A percentile compares a stretch with the other conserved stretches of the same genome.
phyloP scores from a whole-genome alignment of 2,888 invertebrate species.

The Leptura quadrifasciata region DNA sequence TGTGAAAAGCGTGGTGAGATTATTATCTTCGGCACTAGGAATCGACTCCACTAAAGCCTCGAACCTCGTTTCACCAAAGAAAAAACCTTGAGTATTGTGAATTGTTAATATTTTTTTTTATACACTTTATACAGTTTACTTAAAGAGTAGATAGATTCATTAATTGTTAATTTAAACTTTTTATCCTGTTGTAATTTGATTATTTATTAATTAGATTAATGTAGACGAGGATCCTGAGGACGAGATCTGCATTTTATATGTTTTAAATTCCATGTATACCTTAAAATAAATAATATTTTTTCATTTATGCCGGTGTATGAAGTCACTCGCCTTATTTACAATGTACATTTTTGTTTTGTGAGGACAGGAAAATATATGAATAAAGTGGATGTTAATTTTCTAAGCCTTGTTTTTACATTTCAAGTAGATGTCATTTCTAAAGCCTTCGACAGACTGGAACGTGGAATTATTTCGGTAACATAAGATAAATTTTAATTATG shows the following conservation, averaged over 20 bases:
- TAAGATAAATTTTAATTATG: no score
- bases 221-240: not conserved
- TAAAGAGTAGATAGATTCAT: conserved; percentile 35
- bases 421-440: no score
- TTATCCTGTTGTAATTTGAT: conserved; percentile 27
- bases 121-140: conserved; percentile 46
- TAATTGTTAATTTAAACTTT: conserved; percentile 28
- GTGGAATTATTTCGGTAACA: no score
- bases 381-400: conserved; percentile 15
- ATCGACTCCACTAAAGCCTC: conserved; percentile 72
- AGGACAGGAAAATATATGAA: not conserved
- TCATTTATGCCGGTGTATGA: not conserved
- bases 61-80: conserved; percentile 67
- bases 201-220: conserved; percentile 29
- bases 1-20: conserved; percentile 86
- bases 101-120: conserved; percentile 48
- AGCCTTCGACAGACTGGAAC: no score
- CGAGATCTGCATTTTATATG: conserved; percentile 24
- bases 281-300: conserved; percentile 39
- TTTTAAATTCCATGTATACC: conserved; percentile 35
- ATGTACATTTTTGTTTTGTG: conserved; percentile 12
- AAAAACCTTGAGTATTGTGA: conserved; percentile 55
- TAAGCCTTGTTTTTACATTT: not conserved
- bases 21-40: conserved; percentile 87
- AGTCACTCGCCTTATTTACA: not conserved